Conservation (phyloP, 2,797 vertebrate genomes). For the Paedocypris micromegethes region DNA sequence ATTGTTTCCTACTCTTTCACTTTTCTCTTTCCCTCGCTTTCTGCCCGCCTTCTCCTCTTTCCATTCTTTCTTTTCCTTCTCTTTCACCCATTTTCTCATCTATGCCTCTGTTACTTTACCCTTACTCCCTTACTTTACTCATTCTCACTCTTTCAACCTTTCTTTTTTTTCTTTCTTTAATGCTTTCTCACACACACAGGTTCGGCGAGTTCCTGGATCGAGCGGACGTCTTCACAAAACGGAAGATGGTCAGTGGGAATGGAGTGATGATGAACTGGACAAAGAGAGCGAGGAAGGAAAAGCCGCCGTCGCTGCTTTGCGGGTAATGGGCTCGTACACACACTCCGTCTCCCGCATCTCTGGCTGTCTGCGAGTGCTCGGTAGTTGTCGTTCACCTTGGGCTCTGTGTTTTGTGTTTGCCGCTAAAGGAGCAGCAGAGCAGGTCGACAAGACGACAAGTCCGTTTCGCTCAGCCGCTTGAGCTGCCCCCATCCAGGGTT, state of each 20-base stretch:
- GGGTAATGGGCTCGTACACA: conserved; percentile 67
- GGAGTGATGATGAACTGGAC: conserved; percentile 96
- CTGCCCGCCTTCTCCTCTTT: too few species aligned
- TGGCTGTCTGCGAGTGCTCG: conserved; percentile 42
- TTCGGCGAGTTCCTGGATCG: conserved; percentile 91
- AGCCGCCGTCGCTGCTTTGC: conserved; percentile 88
- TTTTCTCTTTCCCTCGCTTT: too few species aligned
- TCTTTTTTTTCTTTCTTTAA: background rate
- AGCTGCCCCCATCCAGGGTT: conserved; percentile 76
- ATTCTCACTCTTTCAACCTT: background rate
- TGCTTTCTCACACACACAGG: conserved; percentile 60
- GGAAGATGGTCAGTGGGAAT: conserved; percentile 91
- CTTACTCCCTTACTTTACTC: too few species aligned
- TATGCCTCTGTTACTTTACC: too few species aligned
- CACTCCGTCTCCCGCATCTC: background rate
- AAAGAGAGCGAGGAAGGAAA: conserved; percentile 97
- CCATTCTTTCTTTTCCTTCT: too few species aligned
- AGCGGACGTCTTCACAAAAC: conserved; percentile 96
- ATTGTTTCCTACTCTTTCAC: too few species aligned
- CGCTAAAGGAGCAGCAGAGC: conserved; percentile 72
- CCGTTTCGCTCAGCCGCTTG: conserved; percentile 76
- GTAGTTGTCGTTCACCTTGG: conserved; percentile 24
- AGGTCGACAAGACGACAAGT: conserved; percentile 76
- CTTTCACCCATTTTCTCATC: too few species aligned
- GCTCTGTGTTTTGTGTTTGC: conserved; percentile 56